A percentile compares a stretch with the other conserved stretches of the same genome.
These are phyloP conservation scores for Macropodus opercularis DNA, from an alignment of 2,797 vertebrate genomes.

Conservation along the genomic window DNA sequence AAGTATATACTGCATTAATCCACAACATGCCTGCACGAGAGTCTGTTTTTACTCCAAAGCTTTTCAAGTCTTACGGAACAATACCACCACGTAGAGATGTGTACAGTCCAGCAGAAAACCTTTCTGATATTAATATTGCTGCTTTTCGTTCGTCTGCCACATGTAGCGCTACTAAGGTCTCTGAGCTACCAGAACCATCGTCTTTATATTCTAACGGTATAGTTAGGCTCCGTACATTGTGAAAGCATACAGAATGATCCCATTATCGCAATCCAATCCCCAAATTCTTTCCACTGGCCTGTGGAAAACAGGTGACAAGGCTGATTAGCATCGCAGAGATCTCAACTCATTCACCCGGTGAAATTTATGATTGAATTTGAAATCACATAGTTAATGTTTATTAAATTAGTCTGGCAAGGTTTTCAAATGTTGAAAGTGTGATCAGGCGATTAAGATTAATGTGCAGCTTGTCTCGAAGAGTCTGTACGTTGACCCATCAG, in stretches of 20 bases:
- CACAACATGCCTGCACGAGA: too few species aligned
- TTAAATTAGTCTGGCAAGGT: background rate
- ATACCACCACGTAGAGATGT: too few species aligned
- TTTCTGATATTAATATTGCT: too few species aligned
- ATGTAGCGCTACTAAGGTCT: background rate
- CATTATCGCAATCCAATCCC: constrained; percentile 30
- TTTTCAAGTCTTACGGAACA: too few species aligned
- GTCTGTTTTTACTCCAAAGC: too few species aligned
- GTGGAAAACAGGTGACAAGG: constrained; percentile 44
- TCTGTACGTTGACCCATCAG: background rate
- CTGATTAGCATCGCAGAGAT: constrained; percentile 42
- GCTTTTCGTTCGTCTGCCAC: background rate
- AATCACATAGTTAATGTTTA: background rate
- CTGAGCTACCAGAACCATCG: constrained; percentile 8
- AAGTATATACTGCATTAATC: too few species aligned
- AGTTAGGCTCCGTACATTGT: constrained; percentile 2
- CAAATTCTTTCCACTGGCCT: constrained; percentile 69
- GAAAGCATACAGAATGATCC: constrained; percentile 25
- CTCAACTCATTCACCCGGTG: constrained; percentile 2
- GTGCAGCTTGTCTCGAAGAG: background rate
- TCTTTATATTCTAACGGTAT: too few species aligned
- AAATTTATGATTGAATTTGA: background rate
- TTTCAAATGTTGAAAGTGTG: background rate
- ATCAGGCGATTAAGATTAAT: background rate
- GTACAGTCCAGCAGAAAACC: too few species aligned